These are phyloP conservation scores for Drosophila hydei DNA, from an alignment of 1,140 invertebrate genomes.

Conservation along the genomic window DNA sequence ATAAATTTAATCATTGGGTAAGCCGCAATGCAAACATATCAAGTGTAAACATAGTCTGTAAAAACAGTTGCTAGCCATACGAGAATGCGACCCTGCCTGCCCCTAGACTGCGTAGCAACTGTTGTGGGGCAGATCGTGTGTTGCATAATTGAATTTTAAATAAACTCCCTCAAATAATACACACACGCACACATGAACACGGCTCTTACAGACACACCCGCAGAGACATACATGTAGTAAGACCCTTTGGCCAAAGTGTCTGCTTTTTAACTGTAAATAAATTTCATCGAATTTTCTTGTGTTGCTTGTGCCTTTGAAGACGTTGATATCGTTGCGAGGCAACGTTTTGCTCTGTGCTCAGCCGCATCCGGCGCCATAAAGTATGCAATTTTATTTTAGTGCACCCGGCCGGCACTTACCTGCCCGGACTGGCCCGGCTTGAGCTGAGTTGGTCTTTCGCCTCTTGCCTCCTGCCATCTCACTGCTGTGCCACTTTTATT, in stretches of 20 bases:
- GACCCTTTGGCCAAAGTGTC: constrained; percentile 57
- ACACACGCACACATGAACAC: background rate
- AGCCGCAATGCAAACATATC: constrained; percentile 40
- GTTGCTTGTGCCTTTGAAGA: constrained; percentile 35
- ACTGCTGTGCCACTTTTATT: constrained; percentile 32
- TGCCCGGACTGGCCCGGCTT: constrained; percentile 46
- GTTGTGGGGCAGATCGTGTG: constrained; percentile 23
- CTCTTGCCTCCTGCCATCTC: background rate
- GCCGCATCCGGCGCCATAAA: constrained; percentile 68
- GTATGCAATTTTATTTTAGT: constrained; percentile 79
- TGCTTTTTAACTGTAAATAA: constrained; percentile 81
- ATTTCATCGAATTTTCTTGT: constrained; percentile 75
- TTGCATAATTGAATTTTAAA: constrained; percentile 83
- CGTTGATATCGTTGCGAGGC: constrained; percentile 28
- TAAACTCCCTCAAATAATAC: constrained; percentile 60
- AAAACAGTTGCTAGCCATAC: background rate
- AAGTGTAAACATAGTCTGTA: background rate
- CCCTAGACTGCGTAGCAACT: constrained; percentile 31
- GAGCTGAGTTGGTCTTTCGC: background rate
- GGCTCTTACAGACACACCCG: constrained; percentile 40
- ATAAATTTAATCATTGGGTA: constrained; percentile 83
- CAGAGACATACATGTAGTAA: background rate
- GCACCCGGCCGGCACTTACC: constrained; percentile 70
- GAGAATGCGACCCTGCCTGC: constrained; percentile 7
- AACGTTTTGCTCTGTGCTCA: constrained; percentile 18